Conservation (phyloP, 2,797 vertebrate genomes). For the Hypotaenidia philippensis region DNA sequence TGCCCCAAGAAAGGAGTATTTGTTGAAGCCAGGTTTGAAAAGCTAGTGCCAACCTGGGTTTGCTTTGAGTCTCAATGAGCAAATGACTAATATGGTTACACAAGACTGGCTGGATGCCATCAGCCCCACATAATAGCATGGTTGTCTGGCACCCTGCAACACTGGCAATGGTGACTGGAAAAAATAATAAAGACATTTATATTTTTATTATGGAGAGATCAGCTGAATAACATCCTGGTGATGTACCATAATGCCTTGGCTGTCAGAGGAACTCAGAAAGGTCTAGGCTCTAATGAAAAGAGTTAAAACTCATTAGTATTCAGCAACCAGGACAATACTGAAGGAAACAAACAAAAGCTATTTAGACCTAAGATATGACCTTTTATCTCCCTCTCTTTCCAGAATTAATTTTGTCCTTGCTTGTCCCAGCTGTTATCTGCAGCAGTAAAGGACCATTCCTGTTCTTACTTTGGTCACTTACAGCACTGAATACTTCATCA, state of each 20-base stretch:
- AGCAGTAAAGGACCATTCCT: not conserved
- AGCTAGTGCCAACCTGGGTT: conserved; percentile 5
- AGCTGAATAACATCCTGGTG: conserved; percentile 12
- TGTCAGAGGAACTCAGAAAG: not conserved
- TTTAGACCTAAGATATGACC: not conserved
- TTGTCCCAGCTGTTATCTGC: not conserved
- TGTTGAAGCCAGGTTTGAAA: conserved; percentile 20
- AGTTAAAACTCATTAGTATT: not conserved
- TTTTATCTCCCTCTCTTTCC: not conserved
- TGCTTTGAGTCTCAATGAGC: conserved; percentile 19
- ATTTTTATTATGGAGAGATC: conserved; percentile 43
- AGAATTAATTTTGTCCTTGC: not conserved
- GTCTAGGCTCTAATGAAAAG: not conserved
- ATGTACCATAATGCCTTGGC: not conserved
- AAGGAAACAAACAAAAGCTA: not conserved
- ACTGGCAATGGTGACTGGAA: conserved; percentile 11
- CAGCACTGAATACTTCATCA: not conserved
- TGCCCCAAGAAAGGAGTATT: not conserved
- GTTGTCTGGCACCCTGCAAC: conserved; percentile 13
- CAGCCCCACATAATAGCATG: not conserved
- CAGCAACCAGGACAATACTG: not conserved
- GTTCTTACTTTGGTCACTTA: not conserved
- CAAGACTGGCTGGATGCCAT: not conserved
- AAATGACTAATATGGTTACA: conserved; percentile 4
- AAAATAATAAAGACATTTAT: conserved; percentile 43